A percentile compares a stretch with the other conserved stretches of the same genome.
phyloP scores from a whole-genome alignment of 2,888 invertebrate species.

The Orchesella flavescens region DNA sequence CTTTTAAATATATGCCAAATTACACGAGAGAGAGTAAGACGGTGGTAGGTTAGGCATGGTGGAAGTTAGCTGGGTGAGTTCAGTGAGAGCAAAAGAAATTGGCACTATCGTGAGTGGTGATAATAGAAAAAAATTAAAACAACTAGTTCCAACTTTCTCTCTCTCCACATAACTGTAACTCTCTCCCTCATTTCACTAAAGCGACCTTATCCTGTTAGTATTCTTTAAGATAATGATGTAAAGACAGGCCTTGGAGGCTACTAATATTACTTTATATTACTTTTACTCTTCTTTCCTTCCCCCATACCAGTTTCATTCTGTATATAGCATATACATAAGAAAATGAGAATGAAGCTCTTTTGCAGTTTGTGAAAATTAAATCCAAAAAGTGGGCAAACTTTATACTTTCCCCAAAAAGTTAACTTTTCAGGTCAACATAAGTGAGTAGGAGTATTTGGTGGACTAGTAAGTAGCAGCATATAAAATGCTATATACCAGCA shows the following conservation, averaged over 20 bases:
- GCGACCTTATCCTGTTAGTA: slow-evolving; percentile 20
- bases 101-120: slow-evolving; percentile 35
- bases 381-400: slow-evolving; percentile 40
- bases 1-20: too few species aligned
- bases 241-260: slow-evolving; percentile 15
- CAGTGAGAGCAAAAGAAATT: slow-evolving; percentile 22
- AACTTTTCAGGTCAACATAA: slow-evolving; percentile 25
- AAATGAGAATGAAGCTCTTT: slow-evolving; percentile 2
- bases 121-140: slow-evolving; percentile 40
- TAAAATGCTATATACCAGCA: too few species aligned
- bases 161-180: slow-evolving; percentile 9
- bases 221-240: neutral
- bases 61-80: too few species aligned
- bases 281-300: slow-evolving; percentile 1
- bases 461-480: too few species aligned
- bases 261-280: neutral
- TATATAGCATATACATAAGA: slow-evolving; percentile 1
- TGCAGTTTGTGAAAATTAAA: slow-evolving; percentile 42
- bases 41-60: too few species aligned
- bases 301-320: neutral
- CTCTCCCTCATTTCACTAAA: slow-evolving; percentile 28
- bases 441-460: neutral
- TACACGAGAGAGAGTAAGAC: too few species aligned
- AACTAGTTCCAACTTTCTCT: slow-evolving; percentile 15
- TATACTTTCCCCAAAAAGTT: slow-evolving; percentile 19